Evolutionary conservation across 35 echinoderm and acorn worm species (phyloP).

Genomic region (Apostichopus japonicus): DNA sequence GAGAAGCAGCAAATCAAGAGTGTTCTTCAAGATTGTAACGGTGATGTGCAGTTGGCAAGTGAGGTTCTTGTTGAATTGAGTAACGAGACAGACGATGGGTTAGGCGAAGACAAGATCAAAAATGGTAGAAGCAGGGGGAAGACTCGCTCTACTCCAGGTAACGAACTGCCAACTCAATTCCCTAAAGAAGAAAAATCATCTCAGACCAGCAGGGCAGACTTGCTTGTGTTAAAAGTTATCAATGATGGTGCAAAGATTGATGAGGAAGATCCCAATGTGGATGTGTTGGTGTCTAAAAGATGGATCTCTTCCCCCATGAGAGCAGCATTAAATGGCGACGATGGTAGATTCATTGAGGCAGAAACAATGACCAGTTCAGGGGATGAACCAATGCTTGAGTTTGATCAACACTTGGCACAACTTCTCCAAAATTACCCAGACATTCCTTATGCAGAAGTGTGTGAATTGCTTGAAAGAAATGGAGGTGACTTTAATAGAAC

Average conservation of each 20-base stretch:
- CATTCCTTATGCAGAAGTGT: constrained; percentile 9
- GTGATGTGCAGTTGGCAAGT: constrained; percentile 76
- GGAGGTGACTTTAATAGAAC: background rate
- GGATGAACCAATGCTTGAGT: background rate
- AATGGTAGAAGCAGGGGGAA: background rate
- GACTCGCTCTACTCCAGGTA: background rate
- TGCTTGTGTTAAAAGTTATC: constrained; percentile 10
- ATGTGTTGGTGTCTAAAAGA: background rate
- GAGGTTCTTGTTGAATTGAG: constrained; percentile 63
- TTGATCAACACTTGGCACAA: constrained; percentile 14
- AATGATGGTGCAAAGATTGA: background rate
- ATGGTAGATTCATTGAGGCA: constrained; percentile 3
- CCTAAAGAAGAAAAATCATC: background rate
- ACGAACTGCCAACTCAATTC: background rate
- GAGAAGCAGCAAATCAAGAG: constrained; percentile 42
- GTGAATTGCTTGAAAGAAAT: constrained; percentile 25
- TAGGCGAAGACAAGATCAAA: background rate
- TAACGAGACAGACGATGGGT: background rate
- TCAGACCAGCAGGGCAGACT: constrained; percentile 28
- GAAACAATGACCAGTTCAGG: background rate
- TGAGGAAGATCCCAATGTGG: constrained; percentile 6
- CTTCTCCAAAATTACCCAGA: background rate
- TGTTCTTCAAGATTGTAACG: constrained; percentile 57
- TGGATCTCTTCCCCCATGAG: background rate
- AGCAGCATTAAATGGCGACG: background rate